Evolutionary conservation across 2,797 vertebrate genomes (phyloP), one percentile per base, ranked within the genome.

Genomic region (Notolepis coatsorum): DNA sequence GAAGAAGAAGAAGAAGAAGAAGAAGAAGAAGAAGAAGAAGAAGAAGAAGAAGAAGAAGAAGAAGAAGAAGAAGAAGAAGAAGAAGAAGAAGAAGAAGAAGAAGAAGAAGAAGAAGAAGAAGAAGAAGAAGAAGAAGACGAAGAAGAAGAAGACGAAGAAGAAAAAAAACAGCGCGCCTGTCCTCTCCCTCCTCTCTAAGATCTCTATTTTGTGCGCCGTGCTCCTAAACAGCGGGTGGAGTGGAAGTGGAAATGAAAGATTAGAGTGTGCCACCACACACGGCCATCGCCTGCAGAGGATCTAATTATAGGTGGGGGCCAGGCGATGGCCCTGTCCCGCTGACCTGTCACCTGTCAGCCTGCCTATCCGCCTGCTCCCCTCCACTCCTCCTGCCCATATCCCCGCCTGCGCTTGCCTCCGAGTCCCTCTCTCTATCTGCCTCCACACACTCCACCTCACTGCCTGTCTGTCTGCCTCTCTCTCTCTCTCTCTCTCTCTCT

Each of bases 241-340:
- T 71, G 67, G 79, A 78, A 82, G 75, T 84, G 85, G 82, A 89
- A 93, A 91, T 87, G 87, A 89, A 82, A 88, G 85, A 88, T 88
- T 84, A 85, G 74, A 84, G 86, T 83, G 84, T 79, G 83, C 73
- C 82, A 68, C 70, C 68, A 70, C 91, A 87, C 89, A 88, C 89
- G 84, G 79, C 90, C 88, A 90, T 94, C 90, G 92, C 93, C 94
- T 90, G 93, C 82, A 80, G 94, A 93, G 94, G 92, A 91, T 95
- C 93, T 95, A 95, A 96, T 96, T 95, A 95, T 92, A 94, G 92
- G 92, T 91, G 92, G 93, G 88, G 68, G 80, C 63, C 61, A 79
- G 88, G 91, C 91, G 88, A 92, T 84, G 90, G 92, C 90, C 92
- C 87, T 87, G 60, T 93, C 88, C 77, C 87, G 85, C 91, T 93